Evolutionary conservation across 2,888 invertebrate genomes (phyloP), one percentile per base, ranked within the genome.

Genomic region (Nyleta sp.): DNA sequence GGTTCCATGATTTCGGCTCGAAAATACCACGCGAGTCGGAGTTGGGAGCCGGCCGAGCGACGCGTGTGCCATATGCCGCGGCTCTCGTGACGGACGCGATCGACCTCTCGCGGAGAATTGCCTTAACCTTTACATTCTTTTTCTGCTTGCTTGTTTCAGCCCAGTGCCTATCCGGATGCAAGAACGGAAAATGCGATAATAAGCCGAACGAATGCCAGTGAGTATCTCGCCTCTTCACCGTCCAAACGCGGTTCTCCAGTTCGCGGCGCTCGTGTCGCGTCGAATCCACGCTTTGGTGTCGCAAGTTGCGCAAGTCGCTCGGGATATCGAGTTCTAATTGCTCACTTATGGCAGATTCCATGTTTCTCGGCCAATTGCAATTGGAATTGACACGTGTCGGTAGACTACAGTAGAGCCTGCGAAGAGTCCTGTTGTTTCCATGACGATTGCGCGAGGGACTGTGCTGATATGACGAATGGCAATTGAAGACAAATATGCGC

Each of bases 121-220:
- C 86, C 87, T 89, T 89, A 88, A 89, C 87, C 88, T 89, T 86
- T 86, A 78, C 72, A 81, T 82, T 85, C 87, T 91, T 91, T 74
- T 86, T 90, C 87, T 86, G 89, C 87, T 92, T 88, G 81, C 84
- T 93, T 92, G 92, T 95, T 94, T 85, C 93, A 98, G 98, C 98
- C 88, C 95, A 95, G 88, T 99, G 99, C 93, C 92, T 95, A 91
- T 95, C 96, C 89, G 98, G 98, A 91, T 99, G 99, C 93, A 93
- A 94, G 85, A 94, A 95, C 90, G 96, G 98, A 92, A 98, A 98
- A 89, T 95, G 95, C 92, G 99, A 98, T 93, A 94, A 93, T 90
- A 94, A 94, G 91, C 98, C 99, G 89, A 96, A 96, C 93, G 96
- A 98, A 92, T 99, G 99, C 97, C 94, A 94, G 98, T 98, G 94